phyloP scores from a whole-genome alignment of 2,888 invertebrate species.

The Drosophila peninsularis region DNA sequence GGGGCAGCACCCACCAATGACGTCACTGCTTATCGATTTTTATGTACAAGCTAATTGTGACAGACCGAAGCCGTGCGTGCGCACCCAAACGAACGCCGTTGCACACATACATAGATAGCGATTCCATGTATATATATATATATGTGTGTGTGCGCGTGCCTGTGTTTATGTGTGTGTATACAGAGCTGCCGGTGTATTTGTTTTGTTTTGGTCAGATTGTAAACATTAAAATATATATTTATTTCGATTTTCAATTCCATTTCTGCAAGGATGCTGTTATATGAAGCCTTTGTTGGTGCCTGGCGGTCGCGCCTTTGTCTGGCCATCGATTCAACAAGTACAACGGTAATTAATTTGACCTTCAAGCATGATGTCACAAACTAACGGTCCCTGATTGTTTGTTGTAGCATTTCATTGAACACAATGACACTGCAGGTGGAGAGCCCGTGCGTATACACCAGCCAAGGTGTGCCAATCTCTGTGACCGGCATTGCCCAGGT shows the following conservation, averaged over 20 bases:
- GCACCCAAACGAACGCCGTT: conserved; percentile 58
- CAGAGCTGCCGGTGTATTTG: neutral
- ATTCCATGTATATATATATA: neutral
- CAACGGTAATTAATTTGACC: conserved; percentile 87
- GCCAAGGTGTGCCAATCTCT: conserved; percentile 98
- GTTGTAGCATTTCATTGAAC: conserved; percentile 93
- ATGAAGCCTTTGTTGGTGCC: conserved; percentile 96
- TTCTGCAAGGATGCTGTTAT: conserved; percentile 94
- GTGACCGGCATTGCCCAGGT: conserved; percentile 99
- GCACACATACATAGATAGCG: conserved; percentile 7
- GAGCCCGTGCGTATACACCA: conserved; percentile 97
- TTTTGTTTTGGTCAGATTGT: conserved; percentile 33
- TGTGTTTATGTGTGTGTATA: neutral
- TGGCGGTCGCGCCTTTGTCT: conserved; percentile 98
- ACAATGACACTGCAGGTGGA: conserved; percentile 99
- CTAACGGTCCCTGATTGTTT: neutral
- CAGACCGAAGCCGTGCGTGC: conserved; percentile 56
- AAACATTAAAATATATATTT: conserved; percentile 34
- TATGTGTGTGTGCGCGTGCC: neutral
- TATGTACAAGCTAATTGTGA: conserved; percentile 56
- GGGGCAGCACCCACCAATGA: conserved; percentile 62
- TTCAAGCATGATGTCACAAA: conserved; percentile 27
- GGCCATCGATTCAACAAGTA: conserved; percentile 95
- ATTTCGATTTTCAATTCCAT: conserved; percentile 3
- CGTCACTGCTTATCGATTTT: conserved; percentile 79